Percentiles rank a stretch among this genome's conserved stretches.
phyloP scores from a whole-genome alignment of 1,140 invertebrate genomes.

The Trinorchestia longiramus region DNA sequence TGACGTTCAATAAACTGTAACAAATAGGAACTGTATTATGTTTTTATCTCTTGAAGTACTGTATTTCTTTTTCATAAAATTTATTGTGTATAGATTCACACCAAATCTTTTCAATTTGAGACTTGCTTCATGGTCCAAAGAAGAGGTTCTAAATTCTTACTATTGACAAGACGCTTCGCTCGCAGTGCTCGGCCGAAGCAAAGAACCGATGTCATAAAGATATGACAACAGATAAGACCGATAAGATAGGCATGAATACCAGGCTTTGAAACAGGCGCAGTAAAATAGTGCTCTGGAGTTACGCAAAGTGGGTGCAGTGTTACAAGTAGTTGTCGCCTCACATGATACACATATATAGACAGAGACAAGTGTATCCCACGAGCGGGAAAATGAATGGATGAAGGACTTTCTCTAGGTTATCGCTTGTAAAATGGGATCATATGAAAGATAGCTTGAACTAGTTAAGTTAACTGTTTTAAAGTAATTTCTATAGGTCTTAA shows the following conservation, averaged over 20 bases:
- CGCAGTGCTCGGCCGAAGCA: neutral
- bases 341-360: neutral
- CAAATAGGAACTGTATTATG: neutral
- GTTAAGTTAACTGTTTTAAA: neutral
- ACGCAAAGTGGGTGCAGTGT: neutral
- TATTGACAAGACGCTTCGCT: neutral
- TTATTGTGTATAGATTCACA: neutral
- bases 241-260: slow-evolving; percentile 24
- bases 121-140: neutral
- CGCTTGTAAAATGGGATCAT: neutral
- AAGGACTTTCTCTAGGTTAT: neutral
- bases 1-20: neutral
- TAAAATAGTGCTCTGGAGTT: neutral
- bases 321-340: neutral
- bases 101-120: neutral
- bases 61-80: neutral
- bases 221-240: slow-evolving; percentile 3
- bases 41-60: neutral
- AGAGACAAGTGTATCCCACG: neutral
- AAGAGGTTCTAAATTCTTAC: neutral
- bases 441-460: neutral
- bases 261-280: neutral
- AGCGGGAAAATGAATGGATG: neutral
- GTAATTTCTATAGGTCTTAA: neutral
- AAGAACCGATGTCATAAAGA: neutral